Conservation (phyloP, 1,140 invertebrate species). For the Bombus sibiricus region DNA sequence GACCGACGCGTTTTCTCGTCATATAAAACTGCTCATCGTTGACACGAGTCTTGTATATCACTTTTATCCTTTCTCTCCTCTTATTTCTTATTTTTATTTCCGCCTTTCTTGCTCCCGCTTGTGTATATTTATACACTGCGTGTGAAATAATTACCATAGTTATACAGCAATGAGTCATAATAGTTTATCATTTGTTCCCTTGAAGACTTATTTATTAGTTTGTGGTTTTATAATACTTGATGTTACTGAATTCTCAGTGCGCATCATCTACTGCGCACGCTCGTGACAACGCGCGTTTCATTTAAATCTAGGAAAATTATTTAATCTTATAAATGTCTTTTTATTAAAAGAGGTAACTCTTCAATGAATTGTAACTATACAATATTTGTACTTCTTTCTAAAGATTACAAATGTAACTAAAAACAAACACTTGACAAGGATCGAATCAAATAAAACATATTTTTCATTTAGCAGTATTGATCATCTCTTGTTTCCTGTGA, state of each 20-base stretch:
- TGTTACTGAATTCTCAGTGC: neutral
- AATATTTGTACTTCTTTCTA: neutral
- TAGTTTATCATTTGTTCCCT: neutral
- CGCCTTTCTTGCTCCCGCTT: neutral
- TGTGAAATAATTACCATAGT: neutral
- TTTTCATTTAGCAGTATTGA: neutral
- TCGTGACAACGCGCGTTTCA: neutral
- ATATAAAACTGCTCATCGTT: neutral
- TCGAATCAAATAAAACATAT: neutral
- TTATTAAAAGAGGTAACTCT: neutral
- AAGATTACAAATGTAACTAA: neutral
- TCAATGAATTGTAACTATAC: neutral
- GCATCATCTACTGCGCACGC: slow-evolving; percentile 11
- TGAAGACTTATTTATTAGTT: neutral
- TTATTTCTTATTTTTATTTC: neutral
- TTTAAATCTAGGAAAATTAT: neutral
- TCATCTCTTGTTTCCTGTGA: neutral
- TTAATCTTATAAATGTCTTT: neutral
- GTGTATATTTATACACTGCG: neutral
- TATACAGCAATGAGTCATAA: neutral
- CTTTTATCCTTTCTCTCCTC: neutral
- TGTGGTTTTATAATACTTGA: neutral
- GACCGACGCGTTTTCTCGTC: neutral
- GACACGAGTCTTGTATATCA: neutral
- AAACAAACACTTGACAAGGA: neutral